Evolutionary conservation across 2,888 invertebrate genomes (phyloP), one percentile per base, ranked within the genome.

Genomic region (Imbricaverruca yamaguchii): DNA sequence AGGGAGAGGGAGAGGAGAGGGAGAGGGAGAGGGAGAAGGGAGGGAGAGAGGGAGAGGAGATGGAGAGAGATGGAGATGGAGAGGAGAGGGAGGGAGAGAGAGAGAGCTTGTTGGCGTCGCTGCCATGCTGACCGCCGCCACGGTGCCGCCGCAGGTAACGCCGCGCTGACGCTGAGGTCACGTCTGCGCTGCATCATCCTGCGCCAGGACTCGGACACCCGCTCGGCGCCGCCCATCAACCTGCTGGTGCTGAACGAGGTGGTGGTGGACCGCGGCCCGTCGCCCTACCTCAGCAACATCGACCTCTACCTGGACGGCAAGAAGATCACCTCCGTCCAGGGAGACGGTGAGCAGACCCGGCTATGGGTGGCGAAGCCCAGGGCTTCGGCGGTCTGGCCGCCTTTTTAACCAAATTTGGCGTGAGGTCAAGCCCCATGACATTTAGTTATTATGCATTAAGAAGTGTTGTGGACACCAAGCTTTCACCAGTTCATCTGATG

Each of bases 241-340:
- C 90, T 93, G 80, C 87, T 96, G 86, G 95, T 96, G 83, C 89
- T 98, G 57, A 98, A 98, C 88, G 98, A 98, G 88, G 97, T 98
- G 81, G 97, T 98, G 59, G 93, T 98, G n/a, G 97, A 98, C 89
- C 91, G 98, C n/a, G 97, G 97, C 0, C 96, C 96, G 0, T 96
- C 96, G 55, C 94, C 97, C 0, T 97, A 96, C 88, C 90, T 98
- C 13, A 96, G 96, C 84, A 97, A 98, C 87, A 94, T 98, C 85
- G 97, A 98, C 89, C 90, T 98, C 85, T 98, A 94, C 88, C 91
- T 98, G 83, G 97, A 98, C 86, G 96, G 96, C 80, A 95, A 96
- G 87, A 94, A 95, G 86, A 95, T 98, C 84, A 98, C 98, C 0
- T 96, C 96, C 0, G 97, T 96, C 11, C 95, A 96, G 87, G 96